These are phyloP conservation scores for Malacosoma neustria DNA, from an alignment of 2,888 invertebrate species.

Conservation along the genomic window DNA sequence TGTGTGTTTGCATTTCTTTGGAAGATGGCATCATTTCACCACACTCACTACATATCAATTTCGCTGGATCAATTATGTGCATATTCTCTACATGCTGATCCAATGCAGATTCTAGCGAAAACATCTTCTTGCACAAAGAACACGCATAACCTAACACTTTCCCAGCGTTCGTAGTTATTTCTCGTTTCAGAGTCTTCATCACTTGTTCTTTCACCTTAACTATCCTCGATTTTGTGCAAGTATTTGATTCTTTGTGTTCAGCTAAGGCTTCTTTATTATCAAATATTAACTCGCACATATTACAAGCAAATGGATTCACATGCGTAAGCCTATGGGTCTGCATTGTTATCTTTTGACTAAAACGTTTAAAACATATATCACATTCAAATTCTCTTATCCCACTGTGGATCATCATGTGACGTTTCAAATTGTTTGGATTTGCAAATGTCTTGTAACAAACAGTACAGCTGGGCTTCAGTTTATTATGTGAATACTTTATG, in stretches of 20 bases:
- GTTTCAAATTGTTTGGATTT: slow-evolving; percentile 62
- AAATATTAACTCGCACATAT: slow-evolving; percentile 48
- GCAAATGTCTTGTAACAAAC: slow-evolving; percentile 63
- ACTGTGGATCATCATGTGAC: slow-evolving; percentile 66
- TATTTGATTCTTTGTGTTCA: slow-evolving; percentile 37
- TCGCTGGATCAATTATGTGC: slow-evolving; percentile 47
- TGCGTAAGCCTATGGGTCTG: slow-evolving; percentile 64
- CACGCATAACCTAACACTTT: slow-evolving; percentile 60
- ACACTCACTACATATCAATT: slow-evolving; percentile 47
- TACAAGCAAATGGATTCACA: slow-evolving; percentile 46
- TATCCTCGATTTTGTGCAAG: slow-evolving; percentile 42
- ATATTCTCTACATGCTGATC: slow-evolving; percentile 56
- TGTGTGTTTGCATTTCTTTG: slow-evolving; percentile 45
- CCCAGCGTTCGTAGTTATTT: slow-evolving; percentile 51
- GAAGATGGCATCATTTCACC: slow-evolving; percentile 49
- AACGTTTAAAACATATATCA: slow-evolving; percentile 59
- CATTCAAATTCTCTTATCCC: slow-evolving; percentile 62
- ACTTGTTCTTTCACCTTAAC: slow-evolving; percentile 49
- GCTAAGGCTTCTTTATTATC: slow-evolving; percentile 32
- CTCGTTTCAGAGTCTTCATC: slow-evolving; percentile 59
- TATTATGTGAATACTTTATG: slow-evolving; percentile 61
- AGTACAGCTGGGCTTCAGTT: slow-evolving; percentile 53
- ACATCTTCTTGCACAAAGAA: slow-evolving; percentile 64
- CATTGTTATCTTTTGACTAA: slow-evolving; percentile 67
- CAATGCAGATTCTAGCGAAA: slow-evolving; percentile 55